phyloP scores from a whole-genome alignment of 1,140 invertebrate species.

The Drosophila seguyi region DNA sequence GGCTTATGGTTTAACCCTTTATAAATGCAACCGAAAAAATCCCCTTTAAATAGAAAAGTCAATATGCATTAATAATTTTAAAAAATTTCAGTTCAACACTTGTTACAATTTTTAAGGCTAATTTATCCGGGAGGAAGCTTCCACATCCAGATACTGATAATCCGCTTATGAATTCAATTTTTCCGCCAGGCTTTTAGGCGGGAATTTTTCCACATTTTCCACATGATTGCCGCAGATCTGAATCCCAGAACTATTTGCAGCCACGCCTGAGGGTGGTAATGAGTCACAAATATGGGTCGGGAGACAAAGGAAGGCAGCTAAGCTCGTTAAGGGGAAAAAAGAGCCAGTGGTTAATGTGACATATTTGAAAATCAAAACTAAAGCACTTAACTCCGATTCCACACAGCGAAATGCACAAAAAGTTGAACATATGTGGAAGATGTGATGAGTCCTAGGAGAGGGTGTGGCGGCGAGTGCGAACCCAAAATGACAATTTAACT shows the following conservation, averaged over 20 bases:
- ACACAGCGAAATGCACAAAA: constrained; percentile 73
- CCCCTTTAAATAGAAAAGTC: constrained; percentile 55
- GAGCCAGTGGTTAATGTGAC: constrained; percentile 73
- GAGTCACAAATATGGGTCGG: constrained; percentile 51
- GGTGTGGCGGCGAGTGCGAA: constrained; percentile 6
- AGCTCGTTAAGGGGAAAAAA: constrained; percentile 53
- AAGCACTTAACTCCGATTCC: constrained; percentile 79
- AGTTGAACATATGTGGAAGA: constrained; percentile 73
- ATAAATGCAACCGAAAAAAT: not conserved
- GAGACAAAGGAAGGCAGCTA: constrained; percentile 54
- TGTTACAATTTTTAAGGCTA: constrained; percentile 79
- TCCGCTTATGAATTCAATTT: constrained; percentile 75
- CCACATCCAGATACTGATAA: constrained; percentile 51
- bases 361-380: constrained; percentile 85
- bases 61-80: constrained; percentile 57
- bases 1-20: constrained; percentile 18
- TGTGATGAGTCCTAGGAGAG: constrained; percentile 36
- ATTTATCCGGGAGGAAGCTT: constrained; percentile 45
- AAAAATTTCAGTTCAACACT: constrained; percentile 55
- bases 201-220: constrained; percentile 69
- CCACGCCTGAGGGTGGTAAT: constrained; percentile 56
- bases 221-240: constrained; percentile 57
- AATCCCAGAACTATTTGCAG: constrained; percentile 46
- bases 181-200: constrained; percentile 55
- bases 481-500: constrained; percentile 79